Conservation (phyloP, 2,113 vertebrate species). For the Fregetta grallaria region DNA sequence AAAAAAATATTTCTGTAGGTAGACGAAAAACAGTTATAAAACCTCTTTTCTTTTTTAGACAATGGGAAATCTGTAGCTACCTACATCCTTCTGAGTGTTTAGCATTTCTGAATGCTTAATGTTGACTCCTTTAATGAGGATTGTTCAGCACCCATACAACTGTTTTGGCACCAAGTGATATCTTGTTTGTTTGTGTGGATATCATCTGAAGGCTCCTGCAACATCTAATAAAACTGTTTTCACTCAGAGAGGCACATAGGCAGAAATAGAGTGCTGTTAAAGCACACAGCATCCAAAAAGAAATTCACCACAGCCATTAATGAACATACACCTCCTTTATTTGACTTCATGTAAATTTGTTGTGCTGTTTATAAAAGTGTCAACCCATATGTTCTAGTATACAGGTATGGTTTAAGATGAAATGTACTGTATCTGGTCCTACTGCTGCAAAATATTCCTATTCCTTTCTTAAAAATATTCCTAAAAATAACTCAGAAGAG, state of each 20-base stretch:
- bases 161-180: neutral
- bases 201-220: neutral
- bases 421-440: neutral
- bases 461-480: neutral
- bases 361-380: neutral
- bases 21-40: neutral
- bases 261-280: neutral
- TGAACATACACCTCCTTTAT: neutral
- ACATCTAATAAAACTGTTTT: neutral
- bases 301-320: neutral
- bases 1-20: neutral
- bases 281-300: neutral
- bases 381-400: neutral
- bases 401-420: neutral
- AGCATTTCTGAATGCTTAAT: neutral
- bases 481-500: neutral
- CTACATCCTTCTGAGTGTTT: neutral
- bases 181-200: neutral
- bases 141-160: neutral
- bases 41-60: neutral
- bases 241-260: neutral
- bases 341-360: neutral
- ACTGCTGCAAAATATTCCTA: neutral
- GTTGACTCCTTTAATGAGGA: neutral
- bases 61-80: neutral